Evolutionary conservation across 2,888 invertebrate genomes (phyloP), one percentile per base, ranked within the genome.

Genomic region (Argyresthia albistria): DNA sequence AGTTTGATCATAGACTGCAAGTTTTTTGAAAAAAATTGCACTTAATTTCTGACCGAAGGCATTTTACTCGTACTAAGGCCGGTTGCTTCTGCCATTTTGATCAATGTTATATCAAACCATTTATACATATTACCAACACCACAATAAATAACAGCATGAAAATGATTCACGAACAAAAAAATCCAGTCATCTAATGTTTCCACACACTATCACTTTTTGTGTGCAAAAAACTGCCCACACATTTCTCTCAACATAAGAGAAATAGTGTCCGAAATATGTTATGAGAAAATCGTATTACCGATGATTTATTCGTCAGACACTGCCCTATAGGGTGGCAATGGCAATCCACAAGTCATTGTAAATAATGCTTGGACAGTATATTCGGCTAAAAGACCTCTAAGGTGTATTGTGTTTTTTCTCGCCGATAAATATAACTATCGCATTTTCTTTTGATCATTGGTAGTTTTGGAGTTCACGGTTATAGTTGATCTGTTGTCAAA

Each of bases 261-360:
- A 60, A 62, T 60, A 57, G 58, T 68, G 62, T 61, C 60, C 67
- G 62, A 77, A 80, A 76, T 77, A 79, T 80, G 80, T 76, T 77
- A 66, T 65, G 71, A 69, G 62, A 62, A 79, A 82, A 83, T 77
- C 71, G 73, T 80, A 78, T 84, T 79, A 83, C 62, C 67, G 71
- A 79, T 84, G 83, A 86, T 84, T 84, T 84, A 84, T 84, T 66
- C 66, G 72, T 69, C 68, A 65, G 73, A 58, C 73, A 69, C 69
- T 72, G 60, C 59, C 57, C 58, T 55, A 69, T 72, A n/a, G 78
- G 69, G 73, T 66, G 61, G 59, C 62, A 67, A 75, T 66, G 61
- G 59, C 62, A 67, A 75, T 69, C 59, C 61, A 77, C 83, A 58
- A 83, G 86, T 86, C 86, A 86, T 75, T 62, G 70, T 52, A 79